phyloP scores from a whole-genome alignment of 2,797 vertebrate genomes.

The Helostoma temminkii region DNA sequence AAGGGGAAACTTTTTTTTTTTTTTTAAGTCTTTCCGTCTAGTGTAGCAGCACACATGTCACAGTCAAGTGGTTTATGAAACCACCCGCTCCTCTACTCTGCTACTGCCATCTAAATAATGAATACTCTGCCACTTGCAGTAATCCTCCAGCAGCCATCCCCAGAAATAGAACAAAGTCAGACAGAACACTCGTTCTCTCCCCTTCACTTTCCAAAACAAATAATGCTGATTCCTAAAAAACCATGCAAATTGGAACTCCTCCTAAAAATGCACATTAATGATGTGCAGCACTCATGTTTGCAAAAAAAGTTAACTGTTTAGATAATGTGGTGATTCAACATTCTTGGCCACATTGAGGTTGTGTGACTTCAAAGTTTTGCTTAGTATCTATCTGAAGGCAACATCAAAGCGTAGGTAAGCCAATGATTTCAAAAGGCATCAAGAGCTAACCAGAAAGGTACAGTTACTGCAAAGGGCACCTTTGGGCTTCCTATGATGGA shows the following conservation, averaged over 20 bases:
- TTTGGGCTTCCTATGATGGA: slow-evolving; percentile 77
- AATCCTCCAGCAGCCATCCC: slow-evolving; percentile 79
- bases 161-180: slow-evolving; percentile 84
- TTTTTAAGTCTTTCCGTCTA: slow-evolving; percentile 49
- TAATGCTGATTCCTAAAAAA: slow-evolving; percentile 69
- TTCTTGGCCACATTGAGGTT: slow-evolving; percentile 63
- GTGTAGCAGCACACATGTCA: slow-evolving; percentile 78
- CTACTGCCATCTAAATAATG: slow-evolving; percentile 86
- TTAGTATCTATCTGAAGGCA: slow-evolving; percentile 70
- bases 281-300: slow-evolving; percentile 15
- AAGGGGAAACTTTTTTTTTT: slow-evolving; percentile 63
- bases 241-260: slow-evolving; percentile 40
- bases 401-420: slow-evolving; percentile 79
- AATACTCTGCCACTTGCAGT: slow-evolving; percentile 84
- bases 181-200: slow-evolving; percentile 67
- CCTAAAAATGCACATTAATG: slow-evolving; percentile 23
- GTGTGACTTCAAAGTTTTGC: slow-evolving; percentile 71
- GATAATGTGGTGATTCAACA: slow-evolving; percentile 50
- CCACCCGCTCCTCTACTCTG: slow-evolving; percentile 71
- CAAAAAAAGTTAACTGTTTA: slow-evolving; percentile 29
- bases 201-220: slow-evolving; percentile 78
- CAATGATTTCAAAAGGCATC: slow-evolving; percentile 76
- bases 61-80: slow-evolving; percentile 82
- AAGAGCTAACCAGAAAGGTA: slow-evolving; percentile 70
- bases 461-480: slow-evolving; percentile 78